Evolutionary conservation across 2,113 vertebrate genomes (phyloP), one percentile per base, ranked within the genome.

Genomic region (Ovibos moschatus): DNA sequence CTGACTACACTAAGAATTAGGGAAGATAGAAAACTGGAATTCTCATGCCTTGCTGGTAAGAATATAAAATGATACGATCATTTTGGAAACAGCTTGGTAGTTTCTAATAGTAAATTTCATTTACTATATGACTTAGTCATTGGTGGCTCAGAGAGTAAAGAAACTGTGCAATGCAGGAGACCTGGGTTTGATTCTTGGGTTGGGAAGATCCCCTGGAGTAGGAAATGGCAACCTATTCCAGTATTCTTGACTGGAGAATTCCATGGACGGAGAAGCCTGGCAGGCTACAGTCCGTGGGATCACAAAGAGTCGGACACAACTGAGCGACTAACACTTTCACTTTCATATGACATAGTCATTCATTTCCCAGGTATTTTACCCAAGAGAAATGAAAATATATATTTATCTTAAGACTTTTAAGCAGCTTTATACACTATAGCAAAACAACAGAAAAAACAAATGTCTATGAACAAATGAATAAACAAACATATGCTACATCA

Each of bases 371-470:
- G 67, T 67, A 45, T 57, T 45, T 45, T 55, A 78, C 1, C 30
- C 25, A 81, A 87, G 51, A 95, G 43, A 95, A n/a, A 90, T 86
- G 58, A 81, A 89, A 93, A 71, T 15, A 76, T 13, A 74, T 76
- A 33, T 82, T 74, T 81, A 71, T 60, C 12, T 17, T 76, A 92
- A 82, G 92, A 81, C 43, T 94, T 91, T 78, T 30, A 87, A n/a
- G 45, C 33, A 88, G 76, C 43, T 60, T 87, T 94, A 78, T 62
- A 89, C 17, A 83, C 14, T 43, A 76, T 3, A 71, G 36, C 60
- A 93, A 95, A 94, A 83, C 4, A 95, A 23, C 76, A 51, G 33
- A 94, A 97, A 78, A 45, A 71, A 89, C n/a, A 50, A 87, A 82
- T 76, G 36, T 82, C 51, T 25, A 87, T 67, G 43, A 86, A n/a